These are phyloP conservation scores for Platyura marginata DNA, from an alignment of 1,140 invertebrate species.

Conservation along the genomic window DNA sequence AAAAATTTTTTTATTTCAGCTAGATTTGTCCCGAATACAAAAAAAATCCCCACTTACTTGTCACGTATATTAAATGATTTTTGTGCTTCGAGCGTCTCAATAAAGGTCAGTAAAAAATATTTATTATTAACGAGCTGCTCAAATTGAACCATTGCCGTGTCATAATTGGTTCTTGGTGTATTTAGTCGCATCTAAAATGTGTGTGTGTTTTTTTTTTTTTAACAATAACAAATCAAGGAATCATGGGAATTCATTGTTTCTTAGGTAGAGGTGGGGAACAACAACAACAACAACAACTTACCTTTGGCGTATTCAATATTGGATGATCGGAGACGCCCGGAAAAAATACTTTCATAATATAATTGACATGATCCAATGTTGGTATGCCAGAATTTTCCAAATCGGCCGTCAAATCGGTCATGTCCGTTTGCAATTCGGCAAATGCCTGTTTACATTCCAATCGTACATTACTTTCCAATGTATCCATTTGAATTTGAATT, in stretches of 20 bases:
- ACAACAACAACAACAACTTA: slow-evolving; percentile 21
- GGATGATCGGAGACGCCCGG: slow-evolving; percentile 85
- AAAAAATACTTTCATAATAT: slow-evolving; percentile 98
- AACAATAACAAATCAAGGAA: too few species aligned
- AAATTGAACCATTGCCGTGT: slow-evolving; percentile 86
- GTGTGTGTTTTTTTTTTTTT: too few species aligned
- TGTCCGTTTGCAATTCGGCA: slow-evolving; percentile 97
- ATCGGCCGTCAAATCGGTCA: slow-evolving; percentile 94
- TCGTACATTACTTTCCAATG: slow-evolving; percentile 92
- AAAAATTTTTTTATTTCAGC: slow-evolving; percentile 5
- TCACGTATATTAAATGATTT: slow-evolving; percentile 82
- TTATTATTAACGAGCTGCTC: slow-evolving; percentile 86
- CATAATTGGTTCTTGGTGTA: slow-evolving; percentile 68
- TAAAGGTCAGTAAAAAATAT: slow-evolving; percentile 80
- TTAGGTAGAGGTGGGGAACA: too few species aligned
- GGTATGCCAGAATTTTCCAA: slow-evolving; percentile 91
- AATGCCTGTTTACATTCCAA: slow-evolving; percentile 98
- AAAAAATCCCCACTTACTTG: slow-evolving; percentile 50
- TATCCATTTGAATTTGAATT: slow-evolving; percentile 98
- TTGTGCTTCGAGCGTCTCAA: slow-evolving; percentile 82
- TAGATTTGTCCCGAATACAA: not conserved
- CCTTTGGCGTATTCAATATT: slow-evolving; percentile 68
- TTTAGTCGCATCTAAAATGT: slow-evolving; percentile 41
- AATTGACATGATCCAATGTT: slow-evolving; percentile 86
- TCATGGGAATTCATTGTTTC: too few species aligned